These are phyloP conservation scores for Priocnemis perturbator DNA, from an alignment of 2,888 invertebrate species.

Conservation along the genomic window DNA sequence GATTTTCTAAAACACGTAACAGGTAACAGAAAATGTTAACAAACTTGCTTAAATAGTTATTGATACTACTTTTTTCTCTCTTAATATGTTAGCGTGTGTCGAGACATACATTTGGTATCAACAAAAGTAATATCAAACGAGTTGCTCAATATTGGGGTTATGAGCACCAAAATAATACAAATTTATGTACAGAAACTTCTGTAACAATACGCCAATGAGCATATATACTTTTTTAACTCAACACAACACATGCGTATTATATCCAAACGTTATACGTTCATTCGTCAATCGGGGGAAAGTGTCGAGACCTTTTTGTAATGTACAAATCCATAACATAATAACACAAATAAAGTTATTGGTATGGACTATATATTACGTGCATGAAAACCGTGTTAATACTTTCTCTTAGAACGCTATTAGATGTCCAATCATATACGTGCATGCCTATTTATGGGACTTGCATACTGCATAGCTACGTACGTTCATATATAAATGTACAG, in stretches of 20 bases:
- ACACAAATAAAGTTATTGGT: conserved; percentile 36
- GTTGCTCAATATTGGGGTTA: conserved; percentile 26
- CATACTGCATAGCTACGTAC: too few species aligned
- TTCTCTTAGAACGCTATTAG: too few species aligned
- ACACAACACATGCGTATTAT: conserved; percentile 17
- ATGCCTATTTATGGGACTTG: too few species aligned
- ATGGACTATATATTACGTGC: conserved; percentile 73
- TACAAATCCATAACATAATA: conserved; percentile 50
- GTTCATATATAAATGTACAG: too few species aligned
- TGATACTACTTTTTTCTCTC: too few species aligned
- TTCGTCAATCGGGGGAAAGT: conserved; percentile 18
- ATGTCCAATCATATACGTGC: too few species aligned
- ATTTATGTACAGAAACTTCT: conserved; percentile 14
- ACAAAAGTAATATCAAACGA: conserved; percentile 9
- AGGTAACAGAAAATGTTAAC: not conserved
- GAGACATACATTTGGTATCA: conserved; percentile 9
- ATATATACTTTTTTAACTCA: conserved; percentile 3
- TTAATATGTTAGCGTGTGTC: too few species aligned
- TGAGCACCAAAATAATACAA: conserved; percentile 9
- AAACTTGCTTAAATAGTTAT: not conserved
- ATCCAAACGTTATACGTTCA: conserved; percentile 13
- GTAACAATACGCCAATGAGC: conserved; percentile 20
- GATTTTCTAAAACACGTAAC: not conserved
- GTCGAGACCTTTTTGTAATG: conserved; percentile 31
- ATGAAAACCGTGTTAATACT: not conserved